A percentile compares a stretch with the other conserved stretches of the same genome.
Evolutionary conservation across 2,888 invertebrate species (phyloP).

Genomic region (Sturmia bella): DNA sequence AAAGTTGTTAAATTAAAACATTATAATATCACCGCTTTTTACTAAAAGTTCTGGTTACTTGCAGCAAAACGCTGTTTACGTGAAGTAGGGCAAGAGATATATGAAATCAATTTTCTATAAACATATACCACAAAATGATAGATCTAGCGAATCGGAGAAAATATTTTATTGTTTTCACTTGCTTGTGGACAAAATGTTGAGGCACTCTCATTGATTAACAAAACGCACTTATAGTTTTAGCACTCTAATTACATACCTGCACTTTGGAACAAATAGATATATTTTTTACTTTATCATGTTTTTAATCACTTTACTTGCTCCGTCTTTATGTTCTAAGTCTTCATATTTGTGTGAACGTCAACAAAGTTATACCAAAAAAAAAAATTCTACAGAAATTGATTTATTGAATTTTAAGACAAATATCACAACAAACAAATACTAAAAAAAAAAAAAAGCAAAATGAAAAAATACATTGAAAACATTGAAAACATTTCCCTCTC

Average conservation of each 20-base stretch:
- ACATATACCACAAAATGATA: too few species aligned
- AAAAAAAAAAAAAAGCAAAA: conserved; percentile 21
- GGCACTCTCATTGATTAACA: conserved; percentile 5
- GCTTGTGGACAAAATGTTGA: too few species aligned
- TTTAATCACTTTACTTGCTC: conserved; percentile 53
- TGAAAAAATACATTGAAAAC: conserved; percentile 61
- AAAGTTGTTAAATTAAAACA: too few species aligned
- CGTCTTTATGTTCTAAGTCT: conserved; percentile 63
- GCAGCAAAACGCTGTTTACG: too few species aligned
- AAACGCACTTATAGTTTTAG: conserved; percentile 27
- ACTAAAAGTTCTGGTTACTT: too few species aligned
- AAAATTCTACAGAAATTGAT: background rate
- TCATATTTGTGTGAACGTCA: conserved; percentile 66
- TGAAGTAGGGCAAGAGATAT: too few species aligned
- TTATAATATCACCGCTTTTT: too few species aligned
- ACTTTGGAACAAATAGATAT: conserved; percentile 52
- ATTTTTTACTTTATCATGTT: conserved; percentile 53
- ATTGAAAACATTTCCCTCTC: conserved; percentile 68
- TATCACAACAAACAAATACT: background rate
- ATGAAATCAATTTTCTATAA: too few species aligned
- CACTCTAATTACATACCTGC: conserved; percentile 58
- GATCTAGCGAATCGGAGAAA: too few species aligned
- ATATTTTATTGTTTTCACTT: too few species aligned
- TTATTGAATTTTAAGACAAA: conserved; percentile 8
- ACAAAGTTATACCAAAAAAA: conserved; percentile 56